Evolutionary conservation across 2,113 vertebrate genomes (phyloP).

Genomic region (Hemiprocne comata): DNA sequence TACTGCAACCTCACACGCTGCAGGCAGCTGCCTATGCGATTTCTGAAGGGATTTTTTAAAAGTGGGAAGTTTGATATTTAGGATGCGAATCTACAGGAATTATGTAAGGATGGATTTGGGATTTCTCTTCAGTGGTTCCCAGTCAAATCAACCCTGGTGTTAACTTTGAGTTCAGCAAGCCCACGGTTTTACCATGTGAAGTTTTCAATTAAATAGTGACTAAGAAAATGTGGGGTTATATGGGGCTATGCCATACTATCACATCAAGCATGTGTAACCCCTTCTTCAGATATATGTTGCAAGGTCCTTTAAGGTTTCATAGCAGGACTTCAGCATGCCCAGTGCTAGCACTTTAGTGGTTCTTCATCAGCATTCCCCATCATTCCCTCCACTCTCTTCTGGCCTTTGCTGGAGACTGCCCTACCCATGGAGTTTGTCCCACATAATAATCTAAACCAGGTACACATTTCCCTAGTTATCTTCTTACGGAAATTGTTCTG

Average conservation of each 20-base stretch:
- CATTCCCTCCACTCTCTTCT: neutral
- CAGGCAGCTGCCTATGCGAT: neutral
- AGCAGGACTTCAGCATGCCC: neutral
- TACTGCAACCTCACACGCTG: neutral
- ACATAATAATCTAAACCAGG: neutral
- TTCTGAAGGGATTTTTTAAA: neutral
- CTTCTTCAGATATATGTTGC: neutral
- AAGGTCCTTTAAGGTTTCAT: neutral
- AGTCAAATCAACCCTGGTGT: neutral
- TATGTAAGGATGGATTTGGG: neutral
- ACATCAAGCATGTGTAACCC: neutral
- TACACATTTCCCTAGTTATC: neutral
- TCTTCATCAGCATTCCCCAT: neutral
- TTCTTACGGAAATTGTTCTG: neutral
- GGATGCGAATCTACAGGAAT: neutral
- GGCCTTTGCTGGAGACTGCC: neutral
- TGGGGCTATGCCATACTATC: neutral
- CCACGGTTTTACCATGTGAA: neutral
- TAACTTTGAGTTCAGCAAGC: neutral
- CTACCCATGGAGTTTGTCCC: neutral
- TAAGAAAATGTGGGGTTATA: neutral
- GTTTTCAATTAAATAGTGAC: neutral
- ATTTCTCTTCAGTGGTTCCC: neutral
- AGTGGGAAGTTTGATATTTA: neutral
- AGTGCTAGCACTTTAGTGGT: neutral